These are phyloP conservation scores for Spongilla lacustris DNA, from an alignment of 37 sponge, comb jelly and placozoan genomes.

Conservation along the genomic window DNA sequence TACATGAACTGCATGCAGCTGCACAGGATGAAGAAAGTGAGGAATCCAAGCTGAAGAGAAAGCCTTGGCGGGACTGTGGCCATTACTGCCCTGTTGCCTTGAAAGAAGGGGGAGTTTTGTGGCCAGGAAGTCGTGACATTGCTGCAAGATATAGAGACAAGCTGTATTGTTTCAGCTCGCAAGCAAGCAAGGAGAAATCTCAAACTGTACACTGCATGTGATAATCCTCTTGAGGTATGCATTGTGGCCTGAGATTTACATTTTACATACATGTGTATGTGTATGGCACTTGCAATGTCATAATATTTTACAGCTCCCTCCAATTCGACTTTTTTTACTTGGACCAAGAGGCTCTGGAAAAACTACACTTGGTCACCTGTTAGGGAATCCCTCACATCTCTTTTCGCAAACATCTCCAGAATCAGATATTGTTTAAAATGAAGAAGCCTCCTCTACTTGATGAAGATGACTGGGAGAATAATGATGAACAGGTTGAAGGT, in stretches of 20 bases:
- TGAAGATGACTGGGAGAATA: conserved; percentile 71
- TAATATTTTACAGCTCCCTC: conserved; percentile 69
- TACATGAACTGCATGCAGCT: background rate
- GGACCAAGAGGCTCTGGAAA: conserved; percentile 86
- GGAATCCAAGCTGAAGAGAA: conserved; percentile 22
- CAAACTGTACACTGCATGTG: conserved; percentile 30
- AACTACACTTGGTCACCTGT: conserved; percentile 67
- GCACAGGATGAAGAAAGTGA: conserved; percentile 57
- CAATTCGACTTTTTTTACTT: conserved; percentile 80
- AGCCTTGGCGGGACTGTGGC: conserved; percentile 88
- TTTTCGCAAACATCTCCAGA: conserved; percentile 86
- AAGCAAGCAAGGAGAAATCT: conserved; percentile 91
- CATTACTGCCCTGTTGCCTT: conserved; percentile 97
- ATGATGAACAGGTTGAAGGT: conserved; percentile 30
- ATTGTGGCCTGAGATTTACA: background rate
- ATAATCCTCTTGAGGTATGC: conserved; percentile 60
- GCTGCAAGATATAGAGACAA: conserved; percentile 76
- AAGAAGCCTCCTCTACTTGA: conserved; percentile 76
- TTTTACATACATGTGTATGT: background rate
- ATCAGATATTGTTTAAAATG: conserved; percentile 79
- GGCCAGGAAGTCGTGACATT: conserved; percentile 70
- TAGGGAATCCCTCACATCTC: conserved; percentile 90
- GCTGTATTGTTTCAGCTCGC: conserved; percentile 80
- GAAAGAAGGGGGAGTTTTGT: conserved; percentile 71
- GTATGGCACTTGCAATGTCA: background rate